Evolutionary conservation across 1,140 invertebrate species (phyloP).

Genomic region (Venturia canescens): DNA sequence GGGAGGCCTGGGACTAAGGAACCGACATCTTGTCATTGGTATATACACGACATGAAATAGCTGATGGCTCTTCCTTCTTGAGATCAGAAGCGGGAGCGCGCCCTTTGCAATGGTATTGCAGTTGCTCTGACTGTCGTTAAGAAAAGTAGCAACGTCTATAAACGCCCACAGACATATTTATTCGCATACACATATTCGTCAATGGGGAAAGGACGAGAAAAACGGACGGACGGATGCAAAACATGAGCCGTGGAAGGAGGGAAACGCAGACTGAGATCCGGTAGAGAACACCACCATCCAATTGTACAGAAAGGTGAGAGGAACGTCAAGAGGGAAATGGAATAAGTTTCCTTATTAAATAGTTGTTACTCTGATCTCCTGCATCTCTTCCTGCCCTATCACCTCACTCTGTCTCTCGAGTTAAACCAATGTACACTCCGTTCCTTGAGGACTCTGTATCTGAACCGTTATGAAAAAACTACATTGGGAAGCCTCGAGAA

Average conservation of each 20-base stretch:
- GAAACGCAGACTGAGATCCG: not conserved
- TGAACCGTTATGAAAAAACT: slow-evolving; percentile 5
- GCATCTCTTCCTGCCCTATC: not conserved
- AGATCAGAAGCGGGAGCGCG: not conserved
- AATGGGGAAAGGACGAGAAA: slow-evolving; percentile 12
- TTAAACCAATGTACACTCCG: slow-evolving; percentile 18
- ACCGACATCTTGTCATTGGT: slow-evolving; percentile 24
- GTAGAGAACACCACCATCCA: not conserved
- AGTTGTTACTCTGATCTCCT: slow-evolving; percentile 53
- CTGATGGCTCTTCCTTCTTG: not conserved
- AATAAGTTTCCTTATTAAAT: slow-evolving; percentile 72
- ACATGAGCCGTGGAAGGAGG: not conserved
- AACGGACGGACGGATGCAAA: not conserved
- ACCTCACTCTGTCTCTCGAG: slow-evolving; percentile 8
- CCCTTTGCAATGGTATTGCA: slow-evolving; percentile 32
- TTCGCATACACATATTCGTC: not conserved
- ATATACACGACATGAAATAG: not conserved
- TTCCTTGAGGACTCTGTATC: slow-evolving; percentile 23
- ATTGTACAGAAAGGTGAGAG: slow-evolving; percentile 31
- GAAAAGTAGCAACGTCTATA: slow-evolving; percentile 23
- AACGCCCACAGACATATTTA: not conserved
- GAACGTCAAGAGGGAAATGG: slow-evolving; percentile 57
- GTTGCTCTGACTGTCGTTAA: slow-evolving; percentile 3
- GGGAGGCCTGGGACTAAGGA: slow-evolving; percentile 12
- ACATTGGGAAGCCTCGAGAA: not conserved